Base-by-base conservation (phyloP, 2,113 vertebrate species). In the Platycercus adscitus region DNA sequence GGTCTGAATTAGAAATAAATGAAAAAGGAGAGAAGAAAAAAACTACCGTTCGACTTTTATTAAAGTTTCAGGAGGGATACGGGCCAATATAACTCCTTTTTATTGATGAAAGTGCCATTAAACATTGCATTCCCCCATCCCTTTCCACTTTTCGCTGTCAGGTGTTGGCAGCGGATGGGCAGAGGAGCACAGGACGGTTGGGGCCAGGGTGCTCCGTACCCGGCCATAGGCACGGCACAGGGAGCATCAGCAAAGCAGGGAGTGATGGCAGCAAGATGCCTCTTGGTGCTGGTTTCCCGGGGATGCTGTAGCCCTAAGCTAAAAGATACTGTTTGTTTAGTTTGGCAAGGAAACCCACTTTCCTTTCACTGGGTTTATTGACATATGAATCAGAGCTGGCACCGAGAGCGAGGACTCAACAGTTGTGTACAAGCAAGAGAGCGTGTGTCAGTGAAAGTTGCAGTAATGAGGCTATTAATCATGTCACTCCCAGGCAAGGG, bases 371-470 rank as follows among this genome's bases (percentile, higher is more conserved):
- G 46, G 88, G 92, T 96, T 96, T 96, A 91, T 86, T 96, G 96
- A 97, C 91, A 79, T 29, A 94, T 82, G 96, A 96, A 93, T 90
- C 96, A 93, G 94, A 60, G 83, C 94, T 96, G 96, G 96, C 93
- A 87, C 70, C 13, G 14, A 79, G 47, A 66, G 80, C 56, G 3
- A 15, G 91, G 86, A 63, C 92, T 84, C 91, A 33, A 13, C 85
- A 28, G 64, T 87, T 65, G 89, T 84, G 89, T 91, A 41, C 86
- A 44, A 81, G 91, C 90, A 52, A 28, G n/a, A 66, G 93, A 85
- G 90, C 39, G 52, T 8, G 88, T 77, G 89, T 83, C 91, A 89
- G 89, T 52, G 97, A 86, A 79, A 89, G 89, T 90, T 19, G 82
- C 86, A n/a, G 37, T 85, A 92, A 94, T 85, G 95, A 96, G 82